Evolutionary conservation across 2,888 invertebrate species (phyloP).

Genomic region (Euclidia mi): DNA sequence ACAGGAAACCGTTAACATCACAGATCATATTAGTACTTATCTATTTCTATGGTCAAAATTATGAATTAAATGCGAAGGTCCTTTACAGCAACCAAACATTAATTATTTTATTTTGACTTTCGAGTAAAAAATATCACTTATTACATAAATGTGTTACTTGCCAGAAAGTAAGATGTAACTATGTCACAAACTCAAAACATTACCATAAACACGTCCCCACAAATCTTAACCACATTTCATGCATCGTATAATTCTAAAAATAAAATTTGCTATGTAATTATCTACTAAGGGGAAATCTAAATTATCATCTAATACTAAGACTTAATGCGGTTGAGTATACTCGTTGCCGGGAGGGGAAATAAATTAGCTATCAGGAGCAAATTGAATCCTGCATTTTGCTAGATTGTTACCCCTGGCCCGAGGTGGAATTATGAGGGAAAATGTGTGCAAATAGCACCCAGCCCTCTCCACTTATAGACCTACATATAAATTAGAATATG

Average conservation of each 20-base stretch:
- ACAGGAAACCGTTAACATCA: too few relatives aligned
- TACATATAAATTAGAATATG: slow-evolving; percentile 3
- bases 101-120: too few relatives aligned
- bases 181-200: too few relatives aligned
- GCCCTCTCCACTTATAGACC: slow-evolving; percentile 13
- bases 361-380: slow-evolving; percentile 86
- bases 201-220: too few relatives aligned
- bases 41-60: too few relatives aligned
- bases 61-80: too few relatives aligned
- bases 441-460: slow-evolving; percentile 50
- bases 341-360: slow-evolving; percentile 71
- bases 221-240: neutral
- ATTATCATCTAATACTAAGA: slow-evolving; percentile 39
- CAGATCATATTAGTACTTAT: too few relatives aligned
- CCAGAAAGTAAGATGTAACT: too few relatives aligned
- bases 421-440: slow-evolving; percentile 61
- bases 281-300: slow-evolving; percentile 17
- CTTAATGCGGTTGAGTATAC: slow-evolving; percentile 63
- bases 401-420: slow-evolving; percentile 74
- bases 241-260: neutral
- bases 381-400: slow-evolving; percentile 82
- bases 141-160: too few relatives aligned
- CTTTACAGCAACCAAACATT: too few relatives aligned
- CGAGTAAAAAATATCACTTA: too few relatives aligned
- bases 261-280: slow-evolving; percentile 7